Evolutionary conservation across 2,888 invertebrate species (phyloP).

Genomic region (Junonia oenone): DNA sequence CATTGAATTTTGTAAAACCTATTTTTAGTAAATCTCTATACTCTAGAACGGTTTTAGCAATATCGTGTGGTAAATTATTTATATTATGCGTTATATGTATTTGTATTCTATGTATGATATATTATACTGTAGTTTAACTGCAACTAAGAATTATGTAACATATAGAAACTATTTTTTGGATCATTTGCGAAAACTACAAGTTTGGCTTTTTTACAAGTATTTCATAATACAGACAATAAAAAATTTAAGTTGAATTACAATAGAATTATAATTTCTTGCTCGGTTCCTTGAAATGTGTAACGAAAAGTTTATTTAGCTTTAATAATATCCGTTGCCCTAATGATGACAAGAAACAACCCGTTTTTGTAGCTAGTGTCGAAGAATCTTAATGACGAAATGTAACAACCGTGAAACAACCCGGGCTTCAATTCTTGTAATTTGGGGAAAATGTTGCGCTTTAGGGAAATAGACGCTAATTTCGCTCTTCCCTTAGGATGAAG

Average conservation of each 20-base stretch:
- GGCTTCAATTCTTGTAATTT: slow-evolving; percentile 30
- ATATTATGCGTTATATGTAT: too few relatives aligned
- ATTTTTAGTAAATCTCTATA: too few relatives aligned
- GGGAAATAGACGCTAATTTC: slow-evolving; percentile 33
- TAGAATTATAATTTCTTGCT: background rate
- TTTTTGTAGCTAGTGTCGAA: slow-evolving; percentile 2
- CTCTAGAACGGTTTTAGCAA: too few relatives aligned
- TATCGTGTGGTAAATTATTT: too few relatives aligned
- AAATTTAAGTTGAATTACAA: background rate
- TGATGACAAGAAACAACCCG: background rate
- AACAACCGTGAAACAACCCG: slow-evolving; percentile 27
- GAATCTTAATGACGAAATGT: slow-evolving; percentile 23
- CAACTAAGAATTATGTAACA: too few relatives aligned
- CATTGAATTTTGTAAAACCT: too few relatives aligned
- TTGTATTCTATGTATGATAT: too few relatives aligned
- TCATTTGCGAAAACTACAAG: too few relatives aligned
- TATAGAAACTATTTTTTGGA: too few relatives aligned
- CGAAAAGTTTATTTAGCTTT: background rate
- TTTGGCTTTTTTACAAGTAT: too few relatives aligned
- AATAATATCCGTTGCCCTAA: background rate
- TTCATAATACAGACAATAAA: too few relatives aligned
- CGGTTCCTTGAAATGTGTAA: background rate
- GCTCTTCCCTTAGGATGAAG: slow-evolving; percentile 29
- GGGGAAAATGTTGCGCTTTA: slow-evolving; percentile 23
- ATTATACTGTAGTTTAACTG: too few relatives aligned